Base-by-base conservation (phyloP, 53 echinoderm and acorn worm species). In the Luidia sarsii region DNA sequence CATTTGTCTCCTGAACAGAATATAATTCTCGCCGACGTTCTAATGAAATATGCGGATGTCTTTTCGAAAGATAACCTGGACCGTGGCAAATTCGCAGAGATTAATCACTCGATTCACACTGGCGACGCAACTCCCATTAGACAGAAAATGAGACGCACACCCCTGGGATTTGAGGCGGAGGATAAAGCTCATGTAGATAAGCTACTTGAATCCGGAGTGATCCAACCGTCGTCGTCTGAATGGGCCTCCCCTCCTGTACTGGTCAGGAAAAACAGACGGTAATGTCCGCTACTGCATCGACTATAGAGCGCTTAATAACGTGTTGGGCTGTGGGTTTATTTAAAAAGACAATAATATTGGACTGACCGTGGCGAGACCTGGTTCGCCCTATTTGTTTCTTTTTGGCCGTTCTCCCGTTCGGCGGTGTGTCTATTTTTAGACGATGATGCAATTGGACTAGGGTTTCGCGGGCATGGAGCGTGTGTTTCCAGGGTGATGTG, bases 281-380 rank as follows among this genome's bases (percentile, higher is more conserved):
- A 64, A 64, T 19, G n/a, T n/a, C n/a, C n/a, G n/a, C n/a, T n/a
- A n/a, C n/a, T n/a, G n/a, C n/a, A n/a, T n/a, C n/a, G n/a, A 61
- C 18, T 61, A 61, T 33, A 43, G 90, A 0, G 45, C 41, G 13
- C 49, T 90, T 0, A 91, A 91, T 72, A 74, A 91, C 57, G 43
- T 67, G n/a, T n/a, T n/a, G n/a, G n/a, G n/a, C n/a, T n/a, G n/a
- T n/a, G n/a, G n/a, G n/a, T n/a, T n/a, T n/a, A n/a, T n/a, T n/a
- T n/a, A n/a, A n/a, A n/a, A n/a, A n/a, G n/a, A n/a, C n/a, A n/a
- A n/a, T n/a, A n/a, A n/a, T n/a, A n/a, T n/a, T n/a, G n/a, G n/a
- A n/a, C n/a, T n/a, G n/a, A n/a, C n/a, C n/a, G n/a, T n/a, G n/a
- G n/a, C n/a, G n/a, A n/a, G n/a, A n/a, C n/a, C n/a, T n/a, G n/a